These are phyloP conservation scores for Apotomis capreana DNA, from an alignment of 2,888 invertebrate genomes.

Conservation along the genomic window DNA sequence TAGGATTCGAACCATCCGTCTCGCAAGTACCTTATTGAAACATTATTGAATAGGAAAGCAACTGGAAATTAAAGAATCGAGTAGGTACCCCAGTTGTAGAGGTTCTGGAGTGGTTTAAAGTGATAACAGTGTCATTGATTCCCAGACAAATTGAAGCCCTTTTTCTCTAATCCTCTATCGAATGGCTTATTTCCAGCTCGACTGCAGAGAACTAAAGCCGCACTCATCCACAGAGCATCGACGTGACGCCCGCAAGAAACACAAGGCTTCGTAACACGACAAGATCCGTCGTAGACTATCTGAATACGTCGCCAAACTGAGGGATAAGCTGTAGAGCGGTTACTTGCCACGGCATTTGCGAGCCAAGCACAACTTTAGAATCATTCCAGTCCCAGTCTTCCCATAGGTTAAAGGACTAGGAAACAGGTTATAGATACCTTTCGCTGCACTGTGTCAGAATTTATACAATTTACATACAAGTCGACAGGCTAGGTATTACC, in stretches of 20 bases:
- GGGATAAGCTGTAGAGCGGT: constrained; percentile 46
- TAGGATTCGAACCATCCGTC: too few species aligned
- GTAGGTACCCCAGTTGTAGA: too few species aligned
- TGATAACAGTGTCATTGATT: too few species aligned
- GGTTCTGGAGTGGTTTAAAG: too few species aligned
- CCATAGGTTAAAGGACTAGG: neutral
- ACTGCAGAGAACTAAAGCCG: constrained; percentile 87
- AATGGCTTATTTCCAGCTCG: constrained; percentile 74
- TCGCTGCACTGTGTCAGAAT: too few species aligned
- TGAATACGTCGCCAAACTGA: constrained; percentile 53
- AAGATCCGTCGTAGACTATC: constrained; percentile 58
- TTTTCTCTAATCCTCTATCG: neutral
- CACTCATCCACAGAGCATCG: constrained; percentile 80
- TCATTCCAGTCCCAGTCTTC: neutral
- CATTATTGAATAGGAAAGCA: too few species aligned
- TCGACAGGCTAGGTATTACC: too few species aligned
- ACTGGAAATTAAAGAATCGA: too few species aligned
- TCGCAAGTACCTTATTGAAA: too few species aligned
- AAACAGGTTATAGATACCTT: neutral
- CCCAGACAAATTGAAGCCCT: neutral
- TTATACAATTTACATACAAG: too few species aligned
- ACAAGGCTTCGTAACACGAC: constrained; percentile 86
- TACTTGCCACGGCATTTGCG: constrained; percentile 3
- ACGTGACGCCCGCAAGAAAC: constrained; percentile 86
- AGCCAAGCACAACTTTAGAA: neutral